Conservation (phyloP, 2,888 invertebrate genomes). For the Pseudococcus viburni region DNA sequence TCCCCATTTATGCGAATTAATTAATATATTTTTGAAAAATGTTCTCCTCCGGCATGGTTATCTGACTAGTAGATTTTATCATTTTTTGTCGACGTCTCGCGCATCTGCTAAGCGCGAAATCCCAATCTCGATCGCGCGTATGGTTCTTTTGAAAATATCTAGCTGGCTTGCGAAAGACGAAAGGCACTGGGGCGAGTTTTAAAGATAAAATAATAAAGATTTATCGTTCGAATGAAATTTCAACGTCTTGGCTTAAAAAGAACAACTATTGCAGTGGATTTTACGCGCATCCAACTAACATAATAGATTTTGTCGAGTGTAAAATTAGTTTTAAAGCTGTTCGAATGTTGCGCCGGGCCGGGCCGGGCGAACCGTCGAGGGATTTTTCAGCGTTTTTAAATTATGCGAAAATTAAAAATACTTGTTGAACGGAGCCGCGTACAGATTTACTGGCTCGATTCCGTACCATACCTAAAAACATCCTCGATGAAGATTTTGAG, state of each 20-base stretch:
- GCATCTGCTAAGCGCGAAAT: neutral
- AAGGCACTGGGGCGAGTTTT: neutral
- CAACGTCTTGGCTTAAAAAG: conserved; percentile 38
- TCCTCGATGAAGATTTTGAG: neutral
- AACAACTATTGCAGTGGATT: conserved; percentile 45
- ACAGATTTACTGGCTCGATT: neutral
- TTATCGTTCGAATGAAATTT: conserved; percentile 57
- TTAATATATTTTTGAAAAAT: conserved; percentile 17
- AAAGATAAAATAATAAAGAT: conserved; percentile 51
- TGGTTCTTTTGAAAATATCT: neutral
- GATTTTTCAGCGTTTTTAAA: conserved; percentile 31
- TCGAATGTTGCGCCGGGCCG: neutral
- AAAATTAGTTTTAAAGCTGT: conserved; percentile 51
- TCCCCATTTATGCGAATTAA: neutral
- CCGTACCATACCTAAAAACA: no score
- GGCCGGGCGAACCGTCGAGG: neutral
- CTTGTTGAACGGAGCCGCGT: conserved; percentile 13
- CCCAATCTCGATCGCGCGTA: neutral
- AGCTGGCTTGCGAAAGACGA: neutral
- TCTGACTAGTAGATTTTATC: neutral
- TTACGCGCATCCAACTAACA: conserved; percentile 47
- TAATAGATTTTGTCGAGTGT: conserved; percentile 54
- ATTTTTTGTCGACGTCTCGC: neutral
- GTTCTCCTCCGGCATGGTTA: no score
- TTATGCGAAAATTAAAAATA: conserved; percentile 31